Conservation (phyloP, 1,140 invertebrate species). For the Anoplolepis gracilipes region DNA sequence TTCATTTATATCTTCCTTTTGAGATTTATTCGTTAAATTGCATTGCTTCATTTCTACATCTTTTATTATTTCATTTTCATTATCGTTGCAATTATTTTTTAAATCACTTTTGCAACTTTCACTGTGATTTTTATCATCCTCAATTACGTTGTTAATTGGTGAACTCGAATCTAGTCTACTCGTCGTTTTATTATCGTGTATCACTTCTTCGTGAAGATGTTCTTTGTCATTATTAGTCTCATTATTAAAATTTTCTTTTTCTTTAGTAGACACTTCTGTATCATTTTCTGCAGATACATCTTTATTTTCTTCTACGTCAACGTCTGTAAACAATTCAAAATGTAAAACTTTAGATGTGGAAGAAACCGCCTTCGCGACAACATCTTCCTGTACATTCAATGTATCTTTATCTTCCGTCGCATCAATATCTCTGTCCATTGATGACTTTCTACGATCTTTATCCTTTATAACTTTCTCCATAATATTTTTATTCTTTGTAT, state of each 20-base stretch:
- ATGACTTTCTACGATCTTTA: not conserved
- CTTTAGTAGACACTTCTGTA: not conserved
- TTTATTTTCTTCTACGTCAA: conserved; percentile 4
- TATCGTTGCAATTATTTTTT: not conserved
- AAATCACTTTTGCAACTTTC: not conserved
- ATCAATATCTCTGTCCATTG: not conserved
- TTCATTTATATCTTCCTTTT: not conserved
- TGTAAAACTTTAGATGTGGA: too few species aligned
- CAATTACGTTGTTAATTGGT: not conserved
- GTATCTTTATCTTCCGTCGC: not conserved
- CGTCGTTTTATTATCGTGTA: not conserved
- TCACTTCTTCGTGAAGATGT: not conserved
- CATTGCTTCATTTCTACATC: not conserved
- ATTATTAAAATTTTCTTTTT: conserved; percentile 18
- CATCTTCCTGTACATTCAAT: not conserved
- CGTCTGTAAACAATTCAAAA: not conserved
- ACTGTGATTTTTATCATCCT: not conserved
- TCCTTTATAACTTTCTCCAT: not conserved
- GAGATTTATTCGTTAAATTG: not conserved
- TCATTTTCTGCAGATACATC: not conserved
- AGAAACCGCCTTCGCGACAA: too few species aligned
- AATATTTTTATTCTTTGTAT: not conserved
- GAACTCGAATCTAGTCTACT: not conserved
- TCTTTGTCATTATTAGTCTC: conserved; percentile 2
- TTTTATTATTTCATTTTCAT: not conserved